Evolutionary conservation across 2,888 invertebrate genomes (phyloP).

Genomic region (Thera obeliscata): DNA sequence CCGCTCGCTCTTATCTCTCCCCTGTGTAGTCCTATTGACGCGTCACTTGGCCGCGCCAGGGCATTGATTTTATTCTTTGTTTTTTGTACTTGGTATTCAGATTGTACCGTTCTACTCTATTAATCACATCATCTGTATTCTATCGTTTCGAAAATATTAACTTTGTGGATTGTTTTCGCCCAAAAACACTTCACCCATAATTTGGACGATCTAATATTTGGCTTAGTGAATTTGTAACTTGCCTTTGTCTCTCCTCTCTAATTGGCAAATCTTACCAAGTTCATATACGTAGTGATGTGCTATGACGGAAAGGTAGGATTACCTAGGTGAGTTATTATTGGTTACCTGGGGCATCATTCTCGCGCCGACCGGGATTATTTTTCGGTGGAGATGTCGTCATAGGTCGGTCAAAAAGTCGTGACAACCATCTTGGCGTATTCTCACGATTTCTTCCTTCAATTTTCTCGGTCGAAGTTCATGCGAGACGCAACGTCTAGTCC

Average conservation of each 20-base stretch:
- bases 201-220: background rate
- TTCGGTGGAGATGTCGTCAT: too few relatives aligned
- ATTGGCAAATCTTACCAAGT: background rate
- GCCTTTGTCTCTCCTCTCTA: background rate
- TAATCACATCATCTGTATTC: constrained; percentile 54
- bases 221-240: background rate
- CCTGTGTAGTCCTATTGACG: constrained; percentile 69
- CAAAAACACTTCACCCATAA: background rate
- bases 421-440: too few relatives aligned
- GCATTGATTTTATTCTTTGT: constrained; percentile 72
- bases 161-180: constrained; percentile 9
- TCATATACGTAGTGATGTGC: background rate
- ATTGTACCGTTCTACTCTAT: constrained; percentile 61
- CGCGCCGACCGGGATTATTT: too few relatives aligned
- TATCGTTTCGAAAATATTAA: constrained; percentile 13
- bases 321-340: constrained; percentile 8
- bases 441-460: too few relatives aligned
- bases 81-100: constrained; percentile 68
- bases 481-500: too few relatives aligned
- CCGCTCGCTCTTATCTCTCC: constrained; percentile 65
- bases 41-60: constrained; percentile 74
- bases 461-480: too few relatives aligned
- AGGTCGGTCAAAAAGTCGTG: too few relatives aligned
- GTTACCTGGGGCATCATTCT: too few relatives aligned
- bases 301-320: background rate